These are phyloP conservation scores for Prostheceraeus crozeri DNA, from an alignment of 2,888 invertebrate species.

Conservation along the genomic window DNA sequence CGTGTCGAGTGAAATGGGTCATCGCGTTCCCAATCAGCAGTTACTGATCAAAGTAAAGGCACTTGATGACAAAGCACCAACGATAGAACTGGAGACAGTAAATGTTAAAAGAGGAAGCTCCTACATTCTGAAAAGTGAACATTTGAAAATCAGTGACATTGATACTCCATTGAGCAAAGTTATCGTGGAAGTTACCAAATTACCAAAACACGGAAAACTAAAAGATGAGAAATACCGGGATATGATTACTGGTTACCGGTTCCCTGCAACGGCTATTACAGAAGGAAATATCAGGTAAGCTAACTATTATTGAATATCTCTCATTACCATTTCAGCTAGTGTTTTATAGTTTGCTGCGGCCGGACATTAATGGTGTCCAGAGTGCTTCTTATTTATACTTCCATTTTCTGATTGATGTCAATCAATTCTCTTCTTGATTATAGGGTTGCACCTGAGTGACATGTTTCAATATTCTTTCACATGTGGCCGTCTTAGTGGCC, in stretches of 20 bases:
- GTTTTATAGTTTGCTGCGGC: too few species aligned
- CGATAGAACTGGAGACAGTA: background rate
- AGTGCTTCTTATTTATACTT: too few species aligned
- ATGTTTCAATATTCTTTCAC: too few species aligned
- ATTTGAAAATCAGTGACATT: conserved; percentile 14
- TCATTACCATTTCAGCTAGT: too few species aligned
- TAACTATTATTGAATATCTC: background rate
- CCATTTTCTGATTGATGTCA: too few species aligned
- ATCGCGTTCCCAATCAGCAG: background rate
- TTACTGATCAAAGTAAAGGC: conserved; percentile 18
- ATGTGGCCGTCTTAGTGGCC: too few species aligned
- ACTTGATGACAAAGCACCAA: conserved; percentile 33
- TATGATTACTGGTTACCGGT: conserved; percentile 12
- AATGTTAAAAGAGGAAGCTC: conserved; percentile 32
- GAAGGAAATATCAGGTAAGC: conserved; percentile 23
- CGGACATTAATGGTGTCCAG: too few species aligned
- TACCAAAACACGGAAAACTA: conserved; percentile 19
- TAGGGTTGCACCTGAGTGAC: too few species aligned
- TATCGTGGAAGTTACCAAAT: conserved; percentile 15
- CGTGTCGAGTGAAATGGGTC: background rate
- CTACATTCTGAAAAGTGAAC: background rate
- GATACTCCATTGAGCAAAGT: conserved; percentile 29
- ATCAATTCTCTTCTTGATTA: too few species aligned
- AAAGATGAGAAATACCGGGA: background rate
- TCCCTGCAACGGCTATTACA: background rate